A percentile compares a stretch with the other conserved stretches of the same genome.
These are phyloP conservation scores for Vanessa tameamea DNA, from an alignment of 1,140 invertebrate genomes.

Conservation along the genomic window DNA sequence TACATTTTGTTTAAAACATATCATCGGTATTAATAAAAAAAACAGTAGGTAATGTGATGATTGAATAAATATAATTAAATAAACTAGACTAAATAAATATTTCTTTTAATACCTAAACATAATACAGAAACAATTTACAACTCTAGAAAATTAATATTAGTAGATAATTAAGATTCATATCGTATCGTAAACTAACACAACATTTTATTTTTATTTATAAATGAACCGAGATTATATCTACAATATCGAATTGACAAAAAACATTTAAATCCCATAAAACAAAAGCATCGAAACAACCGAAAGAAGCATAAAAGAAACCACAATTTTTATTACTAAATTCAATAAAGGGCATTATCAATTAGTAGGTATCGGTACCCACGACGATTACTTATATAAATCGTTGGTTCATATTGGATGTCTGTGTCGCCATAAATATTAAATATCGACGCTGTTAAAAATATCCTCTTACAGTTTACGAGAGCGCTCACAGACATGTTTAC, in stretches of 20 bases:
- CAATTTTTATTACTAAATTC: conserved; percentile 31
- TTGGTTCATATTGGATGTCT: conserved; percentile 74
- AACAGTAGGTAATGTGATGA: too few relatives aligned
- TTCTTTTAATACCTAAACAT: too few relatives aligned
- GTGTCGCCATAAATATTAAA: conserved; percentile 79
- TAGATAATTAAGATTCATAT: background rate
- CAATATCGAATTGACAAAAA: conserved; percentile 13
- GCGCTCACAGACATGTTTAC: conserved; percentile 72
- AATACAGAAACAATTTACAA: too few relatives aligned
- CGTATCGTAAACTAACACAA: background rate
- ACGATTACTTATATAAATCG: conserved; percentile 71
- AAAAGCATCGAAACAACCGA: conserved; percentile 11
- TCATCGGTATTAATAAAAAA: too few relatives aligned
- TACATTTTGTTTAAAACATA: too few relatives aligned
- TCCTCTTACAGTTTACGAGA: conserved; percentile 79
- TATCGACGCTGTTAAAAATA: conserved; percentile 78
- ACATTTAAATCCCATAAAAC: conserved; percentile 12
- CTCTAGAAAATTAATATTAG: too few relatives aligned
- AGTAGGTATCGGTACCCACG: conserved; percentile 49
- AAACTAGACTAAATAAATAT: too few relatives aligned
- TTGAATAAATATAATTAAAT: too few relatives aligned
- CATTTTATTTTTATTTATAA: background rate
- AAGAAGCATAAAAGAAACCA: conserved; percentile 5
- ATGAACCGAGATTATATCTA: background rate
- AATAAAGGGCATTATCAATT: conserved; percentile 52